These are phyloP conservation scores for Trochalopteron elliotii DNA, from an alignment of 2,113 vertebrate genomes.

Conservation along the genomic window DNA sequence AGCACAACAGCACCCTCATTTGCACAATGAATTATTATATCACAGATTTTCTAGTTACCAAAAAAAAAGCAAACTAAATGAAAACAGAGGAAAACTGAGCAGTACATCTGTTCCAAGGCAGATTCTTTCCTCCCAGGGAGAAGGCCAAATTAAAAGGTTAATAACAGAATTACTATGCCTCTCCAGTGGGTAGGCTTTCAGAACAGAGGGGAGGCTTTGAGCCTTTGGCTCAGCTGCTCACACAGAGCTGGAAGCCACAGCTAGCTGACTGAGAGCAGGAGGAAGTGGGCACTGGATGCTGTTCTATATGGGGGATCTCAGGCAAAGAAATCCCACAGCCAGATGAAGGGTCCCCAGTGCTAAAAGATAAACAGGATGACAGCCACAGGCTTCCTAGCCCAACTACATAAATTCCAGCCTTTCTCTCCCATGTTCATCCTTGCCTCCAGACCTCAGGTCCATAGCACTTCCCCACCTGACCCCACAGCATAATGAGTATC, in stretches of 20 bases:
- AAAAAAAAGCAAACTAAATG: background rate
- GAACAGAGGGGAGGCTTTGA: background rate
- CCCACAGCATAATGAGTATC: background rate
- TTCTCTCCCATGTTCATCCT: background rate
- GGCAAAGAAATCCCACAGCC: background rate
- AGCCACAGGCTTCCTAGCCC: background rate
- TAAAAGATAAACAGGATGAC: background rate
- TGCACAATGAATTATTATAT: background rate
- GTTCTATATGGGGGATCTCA: background rate
- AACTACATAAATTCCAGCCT: background rate
- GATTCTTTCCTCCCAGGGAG: background rate
- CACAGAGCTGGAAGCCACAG: background rate
- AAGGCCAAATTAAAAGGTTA: constrained; percentile 36
- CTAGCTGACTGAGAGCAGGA: background rate
- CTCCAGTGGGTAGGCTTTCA: background rate
- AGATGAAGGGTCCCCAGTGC: background rate
- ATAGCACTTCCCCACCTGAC: background rate
- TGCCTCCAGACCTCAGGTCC: background rate
- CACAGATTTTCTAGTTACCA: background rate
- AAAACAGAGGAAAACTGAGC: background rate
- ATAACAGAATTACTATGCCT: constrained; percentile 26
- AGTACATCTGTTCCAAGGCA: constrained; percentile 23
- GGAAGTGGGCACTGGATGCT: background rate
- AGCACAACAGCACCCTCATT: background rate
- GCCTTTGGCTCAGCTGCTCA: background rate